A percentile compares a stretch with the other conserved stretches of the same genome.
These are phyloP conservation scores for Amitus sp. DNA, from an alignment of 2,888 invertebrate genomes.

Conservation along the genomic window DNA sequence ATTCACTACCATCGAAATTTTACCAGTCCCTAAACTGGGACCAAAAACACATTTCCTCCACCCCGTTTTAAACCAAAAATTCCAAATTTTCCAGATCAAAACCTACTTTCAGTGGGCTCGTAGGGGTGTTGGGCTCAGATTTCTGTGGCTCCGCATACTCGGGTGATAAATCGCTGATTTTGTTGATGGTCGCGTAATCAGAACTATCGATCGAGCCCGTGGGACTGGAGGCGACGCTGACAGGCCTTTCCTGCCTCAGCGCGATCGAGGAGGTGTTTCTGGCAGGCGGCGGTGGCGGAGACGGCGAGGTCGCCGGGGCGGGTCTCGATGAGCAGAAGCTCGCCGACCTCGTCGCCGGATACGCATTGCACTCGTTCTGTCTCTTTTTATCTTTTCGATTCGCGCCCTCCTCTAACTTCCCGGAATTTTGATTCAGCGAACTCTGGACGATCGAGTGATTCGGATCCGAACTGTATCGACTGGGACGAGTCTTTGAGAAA, in stretches of 20 bases:
- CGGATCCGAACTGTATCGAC: slow-evolving; percentile 73
- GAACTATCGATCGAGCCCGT: slow-evolving; percentile 45
- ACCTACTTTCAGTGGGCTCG: slow-evolving; percentile 42
- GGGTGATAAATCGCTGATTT: slow-evolving; percentile 54
- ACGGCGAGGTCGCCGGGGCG: slow-evolving; percentile 65
- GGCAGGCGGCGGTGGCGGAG: slow-evolving; percentile 65
- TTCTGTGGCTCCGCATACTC: slow-evolving; percentile 60
- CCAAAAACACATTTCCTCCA: no score
- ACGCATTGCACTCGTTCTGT: slow-evolving; percentile 30
- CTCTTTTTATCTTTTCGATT: slow-evolving; percentile 31
- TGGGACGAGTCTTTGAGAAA: slow-evolving; percentile 81
- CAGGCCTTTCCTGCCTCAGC: slow-evolving; percentile 53
- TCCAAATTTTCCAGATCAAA: no score
- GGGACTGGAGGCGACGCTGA: slow-evolving; percentile 49
- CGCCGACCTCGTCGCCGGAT: slow-evolving; percentile 68
- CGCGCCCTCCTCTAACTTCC: slow-evolving; percentile 46
- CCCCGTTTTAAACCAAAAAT: no score
- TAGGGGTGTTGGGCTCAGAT: slow-evolving; percentile 29
- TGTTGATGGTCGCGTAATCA: slow-evolving; percentile 57
- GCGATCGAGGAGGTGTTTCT: slow-evolving; percentile 54
- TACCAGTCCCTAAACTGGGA: no score
- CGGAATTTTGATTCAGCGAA: slow-evolving; percentile 57
- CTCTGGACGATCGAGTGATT: slow-evolving; percentile 69
- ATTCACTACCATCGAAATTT: no score
- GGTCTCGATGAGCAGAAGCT: slow-evolving; percentile 69